Evolutionary conservation across 2,797 vertebrate genomes (phyloP).

Genomic region (Gymnoscopelus braueri): DNA sequence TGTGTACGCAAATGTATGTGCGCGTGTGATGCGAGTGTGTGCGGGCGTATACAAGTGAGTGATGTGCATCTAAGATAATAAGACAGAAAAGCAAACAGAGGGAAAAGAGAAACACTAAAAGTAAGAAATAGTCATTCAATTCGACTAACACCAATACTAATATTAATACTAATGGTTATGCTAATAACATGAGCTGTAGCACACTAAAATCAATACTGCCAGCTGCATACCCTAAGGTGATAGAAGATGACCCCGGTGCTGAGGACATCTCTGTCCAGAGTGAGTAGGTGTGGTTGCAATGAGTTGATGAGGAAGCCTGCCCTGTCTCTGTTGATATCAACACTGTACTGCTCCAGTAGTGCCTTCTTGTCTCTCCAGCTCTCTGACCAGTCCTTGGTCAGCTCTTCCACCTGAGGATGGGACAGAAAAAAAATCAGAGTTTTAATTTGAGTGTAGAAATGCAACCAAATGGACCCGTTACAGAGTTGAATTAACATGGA

Average conservation of each 20-base stretch:
- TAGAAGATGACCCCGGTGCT: constrained; percentile 95
- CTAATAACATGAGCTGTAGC: too few relatives aligned
- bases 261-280: constrained; percentile 91
- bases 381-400: constrained; percentile 93
- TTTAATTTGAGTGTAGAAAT: neutral
- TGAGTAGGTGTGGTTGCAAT: constrained; percentile 90
- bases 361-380: constrained; percentile 91
- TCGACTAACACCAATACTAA: neutral
- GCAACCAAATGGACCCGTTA: too few relatives aligned
- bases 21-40: constrained; percentile 10
- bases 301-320: constrained; percentile 91
- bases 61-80: neutral
- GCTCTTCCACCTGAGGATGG: constrained; percentile 87
- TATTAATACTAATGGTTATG: neutral
- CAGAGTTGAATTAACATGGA: too few relatives aligned
- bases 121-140: neutral
- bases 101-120: neutral
- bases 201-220: neutral
- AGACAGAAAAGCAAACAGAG: constrained; percentile 16
- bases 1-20: constrained; percentile 20
- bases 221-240: constrained; percentile 88
- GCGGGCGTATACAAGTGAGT: constrained; percentile 16
- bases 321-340: constrained; percentile 91
- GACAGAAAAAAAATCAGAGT: neutral
- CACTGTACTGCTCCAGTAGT: constrained; percentile 90